A percentile compares a stretch with the other conserved stretches of the same genome.
phyloP scores from a whole-genome alignment of 2,797 vertebrate species.

The Trachops cirrhosus region DNA sequence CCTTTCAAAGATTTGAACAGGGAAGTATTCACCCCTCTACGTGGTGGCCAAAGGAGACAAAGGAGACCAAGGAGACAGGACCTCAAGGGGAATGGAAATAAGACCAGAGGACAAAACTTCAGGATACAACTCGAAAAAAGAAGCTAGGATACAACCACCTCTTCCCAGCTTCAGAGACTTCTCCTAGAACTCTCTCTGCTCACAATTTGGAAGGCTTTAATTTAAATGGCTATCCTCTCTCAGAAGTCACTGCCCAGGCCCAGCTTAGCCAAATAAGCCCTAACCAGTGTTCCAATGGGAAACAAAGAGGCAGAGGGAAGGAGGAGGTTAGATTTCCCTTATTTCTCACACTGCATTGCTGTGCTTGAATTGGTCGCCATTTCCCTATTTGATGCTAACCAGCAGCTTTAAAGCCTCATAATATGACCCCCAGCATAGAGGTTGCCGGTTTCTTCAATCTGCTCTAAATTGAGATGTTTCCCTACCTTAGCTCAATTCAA shows the following conservation, averaged over 20 bases:
- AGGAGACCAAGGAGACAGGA: background rate
- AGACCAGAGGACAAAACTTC: background rate
- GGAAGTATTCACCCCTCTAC: background rate
- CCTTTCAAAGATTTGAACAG: background rate
- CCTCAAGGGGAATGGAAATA: background rate
- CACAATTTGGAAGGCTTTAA: background rate
- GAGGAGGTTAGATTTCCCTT: background rate
- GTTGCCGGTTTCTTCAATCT: background rate
- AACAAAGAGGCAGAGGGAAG: background rate
- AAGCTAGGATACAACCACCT: background rate
- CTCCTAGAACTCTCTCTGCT: background rate
- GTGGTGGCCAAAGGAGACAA: background rate
- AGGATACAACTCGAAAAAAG: background rate
- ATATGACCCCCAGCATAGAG: background rate
- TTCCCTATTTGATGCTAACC: background rate
- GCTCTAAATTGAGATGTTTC: background rate
- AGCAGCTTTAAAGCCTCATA: background rate
- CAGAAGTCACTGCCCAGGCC: background rate
- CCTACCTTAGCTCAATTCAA: background rate
- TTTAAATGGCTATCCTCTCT: background rate
- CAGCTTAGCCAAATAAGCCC: background rate
- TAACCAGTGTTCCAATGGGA: background rate
- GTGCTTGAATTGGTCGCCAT: background rate
- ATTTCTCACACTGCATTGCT: background rate
- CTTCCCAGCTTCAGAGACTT: background rate